Percentiles rank a stretch among this genome's conserved stretches.
These are phyloP conservation scores for Gymnopithys bicolor DNA, from an alignment of 2,797 vertebrate genomes.

Conservation along the genomic window DNA sequence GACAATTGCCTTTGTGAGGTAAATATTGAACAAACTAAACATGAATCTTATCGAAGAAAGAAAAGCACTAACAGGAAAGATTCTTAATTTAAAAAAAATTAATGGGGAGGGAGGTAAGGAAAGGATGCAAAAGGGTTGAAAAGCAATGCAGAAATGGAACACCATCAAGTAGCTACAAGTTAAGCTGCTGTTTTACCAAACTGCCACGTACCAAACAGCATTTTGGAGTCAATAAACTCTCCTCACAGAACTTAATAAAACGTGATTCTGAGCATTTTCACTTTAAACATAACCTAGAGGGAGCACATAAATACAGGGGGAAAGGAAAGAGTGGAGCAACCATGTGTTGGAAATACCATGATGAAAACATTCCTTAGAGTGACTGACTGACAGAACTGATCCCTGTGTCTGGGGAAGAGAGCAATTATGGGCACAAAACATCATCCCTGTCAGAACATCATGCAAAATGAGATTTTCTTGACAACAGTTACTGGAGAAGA, in stretches of 20 bases:
- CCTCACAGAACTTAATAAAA: background rate
- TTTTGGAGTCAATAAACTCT: background rate
- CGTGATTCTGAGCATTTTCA: background rate
- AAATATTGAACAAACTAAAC: background rate
- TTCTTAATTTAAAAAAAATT: background rate
- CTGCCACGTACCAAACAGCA: background rate
- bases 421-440: background rate
- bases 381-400: background rate
- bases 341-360: background rate
- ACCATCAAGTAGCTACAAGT: background rate
- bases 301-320: fast-evolving
- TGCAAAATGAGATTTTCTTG: background rate
- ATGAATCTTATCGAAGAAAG: background rate
- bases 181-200: background rate
- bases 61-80: background rate
- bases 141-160: background rate
- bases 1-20: background rate
- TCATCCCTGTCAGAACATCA: background rate
- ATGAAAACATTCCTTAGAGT: background rate
- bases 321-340: background rate
- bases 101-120: background rate
- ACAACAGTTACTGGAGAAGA: background rate
- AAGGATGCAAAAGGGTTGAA: background rate
- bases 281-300: background rate
- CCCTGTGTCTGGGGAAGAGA: background rate